These are phyloP conservation scores for Callyntrura guangdongensis DNA, from an alignment of 2,888 invertebrate genomes.

Conservation along the genomic window DNA sequence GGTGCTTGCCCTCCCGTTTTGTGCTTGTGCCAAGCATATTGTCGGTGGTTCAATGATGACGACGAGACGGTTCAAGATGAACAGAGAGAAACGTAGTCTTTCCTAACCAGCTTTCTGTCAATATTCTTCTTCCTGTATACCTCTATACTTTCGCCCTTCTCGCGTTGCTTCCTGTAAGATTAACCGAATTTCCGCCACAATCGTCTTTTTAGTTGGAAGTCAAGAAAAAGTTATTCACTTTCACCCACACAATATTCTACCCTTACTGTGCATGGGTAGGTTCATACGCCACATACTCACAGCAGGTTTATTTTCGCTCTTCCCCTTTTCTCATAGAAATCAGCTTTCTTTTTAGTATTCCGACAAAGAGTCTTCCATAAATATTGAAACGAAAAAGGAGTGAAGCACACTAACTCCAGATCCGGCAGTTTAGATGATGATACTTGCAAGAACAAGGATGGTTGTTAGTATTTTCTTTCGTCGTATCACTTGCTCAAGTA, in stretches of 20 bases:
- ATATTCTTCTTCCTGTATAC: slow-evolving; percentile 37
- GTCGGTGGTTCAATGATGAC: neutral
- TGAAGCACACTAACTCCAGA: neutral
- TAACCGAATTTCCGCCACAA: slow-evolving; percentile 63
- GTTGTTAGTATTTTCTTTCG: neutral
- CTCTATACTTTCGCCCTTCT: slow-evolving; percentile 6
- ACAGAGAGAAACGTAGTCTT: neutral
- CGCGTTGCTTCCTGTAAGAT: slow-evolving; percentile 15
- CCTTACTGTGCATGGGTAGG: neutral
- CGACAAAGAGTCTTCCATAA: neutral
- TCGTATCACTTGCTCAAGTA: neutral
- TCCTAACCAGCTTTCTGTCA: slow-evolving; percentile 24
- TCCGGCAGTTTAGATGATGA: neutral
- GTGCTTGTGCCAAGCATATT: slow-evolving; percentile 58
- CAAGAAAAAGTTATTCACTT: slow-evolving; percentile 16
- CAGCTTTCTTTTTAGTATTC: neutral
- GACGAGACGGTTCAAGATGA: slow-evolving; percentile 22
- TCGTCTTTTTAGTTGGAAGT: neutral
- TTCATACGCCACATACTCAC: neutral
- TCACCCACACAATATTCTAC: neutral
- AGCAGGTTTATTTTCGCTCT: neutral
- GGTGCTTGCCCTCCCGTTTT: slow-evolving; percentile 70
- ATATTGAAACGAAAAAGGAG: slow-evolving; percentile 19
- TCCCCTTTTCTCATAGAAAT: neutral
- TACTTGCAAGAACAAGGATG: neutral